Evolutionary conservation across 2,797 vertebrate genomes (phyloP), one percentile per base, ranked within the genome.

Genomic region (Thunnus albacares): DNA sequence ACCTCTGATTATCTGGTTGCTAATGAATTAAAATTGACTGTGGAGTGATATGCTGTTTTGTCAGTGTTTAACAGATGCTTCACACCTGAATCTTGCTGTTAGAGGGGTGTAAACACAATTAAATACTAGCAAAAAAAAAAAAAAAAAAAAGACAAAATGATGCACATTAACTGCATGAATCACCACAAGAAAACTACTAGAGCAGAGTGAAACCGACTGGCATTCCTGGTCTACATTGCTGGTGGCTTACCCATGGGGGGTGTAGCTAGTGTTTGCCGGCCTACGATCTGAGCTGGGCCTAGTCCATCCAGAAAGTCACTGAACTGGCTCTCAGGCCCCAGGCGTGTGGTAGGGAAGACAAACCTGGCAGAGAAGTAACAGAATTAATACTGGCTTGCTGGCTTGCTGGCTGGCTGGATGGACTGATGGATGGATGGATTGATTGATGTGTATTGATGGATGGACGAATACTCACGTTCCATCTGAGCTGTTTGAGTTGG

Each of bases 401-500:
- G 43, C 14, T 17, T 3, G 43, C 3, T 47, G 47, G 15, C 52
- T 43, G 41, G 18, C 61, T 59, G 28, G 26, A 47, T 41, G 15
- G 6, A 47, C 28, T 1, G 41, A 75, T 51, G 53, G 6, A 49
- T 18, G 28, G 43, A 49, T 7, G 3, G 18, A 60, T 14, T 13
- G 69, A 70, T 4, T 2, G 2, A 61, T 1, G 61, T 1, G 64
- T 55, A 65, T 3, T 64, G 30, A 17, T 0, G 7, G 41, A 15
- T 2, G 56, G 53, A 11, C 0, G 28, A 60, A 62, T 1, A 95
- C 98, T 92, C 93, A 99, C 98, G 96, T 97, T 96, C 98, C 98
- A 0, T 99, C 98, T 0, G 98, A 98, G 96, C 98, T 99, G 94
- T 98, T 99, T 84, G 98, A 99, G 94, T 99, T 99, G 92, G 98